These are phyloP conservation scores for Takifugu ocellatus DNA, from an alignment of 2,797 vertebrate species.

Conservation along the genomic window DNA sequence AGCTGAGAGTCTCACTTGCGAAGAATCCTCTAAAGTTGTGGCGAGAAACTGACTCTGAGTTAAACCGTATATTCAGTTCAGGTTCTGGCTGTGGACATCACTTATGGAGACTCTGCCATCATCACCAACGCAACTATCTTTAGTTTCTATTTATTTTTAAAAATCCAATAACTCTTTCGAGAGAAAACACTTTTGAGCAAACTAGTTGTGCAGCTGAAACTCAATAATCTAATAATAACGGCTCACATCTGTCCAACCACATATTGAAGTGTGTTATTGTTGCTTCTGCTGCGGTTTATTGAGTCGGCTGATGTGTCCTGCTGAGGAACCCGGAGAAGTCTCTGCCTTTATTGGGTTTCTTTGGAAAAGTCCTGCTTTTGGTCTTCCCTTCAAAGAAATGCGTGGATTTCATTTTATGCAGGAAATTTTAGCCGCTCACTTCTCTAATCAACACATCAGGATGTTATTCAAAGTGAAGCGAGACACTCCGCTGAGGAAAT, in stretches of 20 bases:
- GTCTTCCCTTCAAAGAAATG: slow-evolving; percentile 50
- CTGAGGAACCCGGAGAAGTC: slow-evolving; percentile 16
- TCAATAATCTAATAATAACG: slow-evolving; percentile 29
- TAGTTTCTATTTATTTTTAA: slow-evolving; percentile 1
- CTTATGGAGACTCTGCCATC: no score
- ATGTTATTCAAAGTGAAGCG: slow-evolving; percentile 42
- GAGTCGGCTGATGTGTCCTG: slow-evolving; percentile 30
- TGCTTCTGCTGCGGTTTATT: slow-evolving; percentile 51
- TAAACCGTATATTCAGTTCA: no score
- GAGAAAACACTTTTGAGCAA: slow-evolving; percentile 19
- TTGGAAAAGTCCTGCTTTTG: slow-evolving; percentile 27
- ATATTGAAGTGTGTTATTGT: slow-evolving; percentile 47
- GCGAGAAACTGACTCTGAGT: no score
- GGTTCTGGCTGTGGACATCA: no score
- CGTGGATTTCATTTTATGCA: slow-evolving; percentile 39
- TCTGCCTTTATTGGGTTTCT: slow-evolving; percentile 49
- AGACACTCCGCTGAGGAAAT: slow-evolving; percentile 32
- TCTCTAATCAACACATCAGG: slow-evolving; percentile 58
- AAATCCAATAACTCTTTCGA: slow-evolving; percentile 22
- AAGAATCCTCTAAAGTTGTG: no score
- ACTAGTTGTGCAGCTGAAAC: slow-evolving; percentile 3
- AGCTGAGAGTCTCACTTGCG: no score
- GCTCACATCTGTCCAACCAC: slow-evolving; percentile 20
- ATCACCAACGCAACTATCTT: slow-evolving; percentile 26
- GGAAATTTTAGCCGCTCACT: slow-evolving; percentile 37